Base-by-base conservation (phyloP, 2,888 invertebrate species). In the Strigamia maritima region DNA sequence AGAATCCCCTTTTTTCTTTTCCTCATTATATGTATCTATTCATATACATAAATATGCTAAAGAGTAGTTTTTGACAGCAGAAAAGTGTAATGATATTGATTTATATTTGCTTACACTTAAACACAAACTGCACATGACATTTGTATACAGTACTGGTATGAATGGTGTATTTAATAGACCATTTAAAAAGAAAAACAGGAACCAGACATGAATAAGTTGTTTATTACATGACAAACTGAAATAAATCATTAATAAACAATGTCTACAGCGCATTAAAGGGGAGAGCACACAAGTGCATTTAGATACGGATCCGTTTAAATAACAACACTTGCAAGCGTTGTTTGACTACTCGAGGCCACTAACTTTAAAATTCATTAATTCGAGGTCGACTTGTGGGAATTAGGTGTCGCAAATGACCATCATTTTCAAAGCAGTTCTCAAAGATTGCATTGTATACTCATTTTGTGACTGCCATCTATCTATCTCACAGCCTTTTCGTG, bases 331-430 rank as follows among this genome's bases (percentile, higher is more conserved):
- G 44, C 44, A 12, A 44, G 44, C 14, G 16, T 44, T 44, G n/a
- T n/a, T 44, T 0, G n/a, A 44, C 14, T 2, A 44, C 10, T 44
- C n/a, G 14, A 44, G 44, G n/a, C n/a, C 44, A 44, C 44, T 44
- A 16, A 44, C 1, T 65, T 65, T 65, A 65, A 65, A 65, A 65
- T 65, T 65, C 60, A 65, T 65, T 65, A 65, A 65, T 65, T 65
- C 16, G 19, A 14, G 19, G 19, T 38, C n/a, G 38, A 38, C 38
- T 38, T 16, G 16, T 54, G 54, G 54, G n/a, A 54, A 16, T 54
- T 54, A 54, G 6, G 4, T 44, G 44, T 44, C n/a, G 44, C 12
- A 44, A 44, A 44, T 44, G 44, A 44, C 10, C 44, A 44, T 44
- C 44, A 44, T 44, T 44, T 3, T 3, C 3, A 16, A 8, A 8